Conservation (phyloP, 2,797 vertebrate species). For the Myotis myotis region DNA sequence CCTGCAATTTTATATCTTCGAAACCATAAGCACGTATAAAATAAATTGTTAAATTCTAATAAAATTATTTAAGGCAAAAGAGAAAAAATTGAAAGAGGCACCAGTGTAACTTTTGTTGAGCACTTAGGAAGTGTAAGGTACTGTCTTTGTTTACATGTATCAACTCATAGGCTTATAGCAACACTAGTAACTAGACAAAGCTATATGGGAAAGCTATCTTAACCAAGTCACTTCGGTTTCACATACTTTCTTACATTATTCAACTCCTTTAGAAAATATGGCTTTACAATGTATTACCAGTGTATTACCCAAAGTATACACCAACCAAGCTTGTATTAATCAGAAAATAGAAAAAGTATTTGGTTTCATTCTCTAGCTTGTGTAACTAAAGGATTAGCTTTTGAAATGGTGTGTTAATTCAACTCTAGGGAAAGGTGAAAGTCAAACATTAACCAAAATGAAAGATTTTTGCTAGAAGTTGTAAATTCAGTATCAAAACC, state of each 20-base stretch:
- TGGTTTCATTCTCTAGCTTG: not conserved
- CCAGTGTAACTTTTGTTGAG: not conserved
- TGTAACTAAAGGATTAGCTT: not conserved
- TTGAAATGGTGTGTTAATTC: not conserved
- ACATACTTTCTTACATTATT: not conserved
- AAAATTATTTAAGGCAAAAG: not conserved
- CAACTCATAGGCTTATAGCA: not conserved
- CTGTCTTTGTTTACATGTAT: not conserved
- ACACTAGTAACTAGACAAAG: not conserved
- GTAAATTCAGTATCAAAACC: not conserved
- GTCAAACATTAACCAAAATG: not conserved
- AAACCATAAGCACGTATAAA: not conserved
- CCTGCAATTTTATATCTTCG: not conserved
- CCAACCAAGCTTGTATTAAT: not conserved
- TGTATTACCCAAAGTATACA: not conserved
- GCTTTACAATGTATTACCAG: not conserved
- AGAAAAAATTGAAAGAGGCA: not conserved
- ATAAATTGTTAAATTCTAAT: not conserved
- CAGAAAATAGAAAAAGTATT: not conserved
- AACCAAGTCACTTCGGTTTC: not conserved
- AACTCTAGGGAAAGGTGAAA: not conserved
- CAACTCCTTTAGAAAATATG: not conserved
- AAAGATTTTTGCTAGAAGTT: not conserved
- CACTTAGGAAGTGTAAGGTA: not conserved
- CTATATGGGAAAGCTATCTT: accelerated